A percentile compares a stretch with the other conserved stretches of the same genome.
These are phyloP conservation scores for Drosophila kikkawai DNA, from an alignment of 1,140 invertebrate species.

Conservation along the genomic window DNA sequence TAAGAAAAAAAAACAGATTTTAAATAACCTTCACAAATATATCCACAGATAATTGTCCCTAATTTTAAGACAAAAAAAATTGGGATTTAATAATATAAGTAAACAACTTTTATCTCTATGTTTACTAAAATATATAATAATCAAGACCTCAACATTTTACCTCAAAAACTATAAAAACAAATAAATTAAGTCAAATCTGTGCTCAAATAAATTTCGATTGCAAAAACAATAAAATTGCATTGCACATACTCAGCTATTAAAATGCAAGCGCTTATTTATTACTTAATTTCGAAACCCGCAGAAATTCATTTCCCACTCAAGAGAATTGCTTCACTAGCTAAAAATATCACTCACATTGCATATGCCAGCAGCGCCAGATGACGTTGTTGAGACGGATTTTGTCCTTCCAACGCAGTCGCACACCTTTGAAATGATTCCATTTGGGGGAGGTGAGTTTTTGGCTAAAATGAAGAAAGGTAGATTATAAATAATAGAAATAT, in stretches of 20 bases:
- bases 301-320: slow-evolving; percentile 1
- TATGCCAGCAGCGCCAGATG: slow-evolving; percentile 99
- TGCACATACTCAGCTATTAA: background rate
- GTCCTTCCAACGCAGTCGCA: slow-evolving; percentile 98
- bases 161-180: too few species aligned
- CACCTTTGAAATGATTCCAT: slow-evolving; percentile 99
- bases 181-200: background rate
- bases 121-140: too few species aligned
- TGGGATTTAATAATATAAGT: too few species aligned
- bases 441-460: slow-evolving; percentile 99
- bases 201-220: background rate
- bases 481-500: background rate
- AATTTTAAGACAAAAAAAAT: too few species aligned
- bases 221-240: background rate
- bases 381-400: slow-evolving; percentile 99
- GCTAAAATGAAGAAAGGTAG: slow-evolving; percentile 88
- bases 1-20: too few species aligned
- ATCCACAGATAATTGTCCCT: too few species aligned
- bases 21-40: too few species aligned
- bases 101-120: too few species aligned
- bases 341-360: slow-evolving; percentile 95
- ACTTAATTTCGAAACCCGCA: background rate
- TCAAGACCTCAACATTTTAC: too few species aligned
- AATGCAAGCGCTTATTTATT: background rate
- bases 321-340: slow-evolving; percentile 2